Percentiles rank a stretch among this genome's conserved stretches.
Conservation (phyloP, 2,113 vertebrate species). For the Callorhinus ursinus region DNA sequence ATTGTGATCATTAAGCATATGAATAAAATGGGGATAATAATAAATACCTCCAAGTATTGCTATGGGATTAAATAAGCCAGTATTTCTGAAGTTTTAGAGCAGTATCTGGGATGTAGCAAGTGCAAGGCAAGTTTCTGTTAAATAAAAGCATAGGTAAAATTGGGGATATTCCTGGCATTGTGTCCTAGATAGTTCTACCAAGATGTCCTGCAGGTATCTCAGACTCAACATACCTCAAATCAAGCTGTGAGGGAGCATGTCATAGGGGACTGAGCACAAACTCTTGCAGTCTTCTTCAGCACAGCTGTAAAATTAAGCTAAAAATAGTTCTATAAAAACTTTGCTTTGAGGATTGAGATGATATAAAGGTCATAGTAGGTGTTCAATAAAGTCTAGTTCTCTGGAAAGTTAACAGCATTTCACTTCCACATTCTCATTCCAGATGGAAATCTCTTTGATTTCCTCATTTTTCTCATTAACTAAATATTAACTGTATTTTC, state of each 20-base stretch:
- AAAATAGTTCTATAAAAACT: background rate
- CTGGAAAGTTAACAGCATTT: background rate
- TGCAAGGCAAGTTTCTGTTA: background rate
- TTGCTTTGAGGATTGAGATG: background rate
- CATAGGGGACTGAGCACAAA: fast-evolving
- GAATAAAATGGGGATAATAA: background rate
- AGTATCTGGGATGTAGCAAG: background rate
- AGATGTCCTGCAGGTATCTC: background rate
- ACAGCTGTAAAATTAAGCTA: background rate
- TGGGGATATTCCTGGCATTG: background rate
- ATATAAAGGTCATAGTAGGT: background rate
- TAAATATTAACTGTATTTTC: background rate
- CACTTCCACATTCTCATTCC: background rate
- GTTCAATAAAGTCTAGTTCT: background rate
- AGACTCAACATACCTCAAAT: background rate
- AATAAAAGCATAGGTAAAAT: background rate
- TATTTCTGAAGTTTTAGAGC: background rate
- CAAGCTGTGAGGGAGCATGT: background rate
- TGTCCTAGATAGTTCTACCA: background rate
- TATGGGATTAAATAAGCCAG: background rate
- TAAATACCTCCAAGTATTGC: background rate
- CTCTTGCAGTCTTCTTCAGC: background rate
- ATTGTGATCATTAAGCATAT: background rate
- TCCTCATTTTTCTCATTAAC: background rate
- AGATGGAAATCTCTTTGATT: background rate